Conservation (phyloP, 2,888 invertebrate genomes). For the Tetheella fluctuosa region DNA sequence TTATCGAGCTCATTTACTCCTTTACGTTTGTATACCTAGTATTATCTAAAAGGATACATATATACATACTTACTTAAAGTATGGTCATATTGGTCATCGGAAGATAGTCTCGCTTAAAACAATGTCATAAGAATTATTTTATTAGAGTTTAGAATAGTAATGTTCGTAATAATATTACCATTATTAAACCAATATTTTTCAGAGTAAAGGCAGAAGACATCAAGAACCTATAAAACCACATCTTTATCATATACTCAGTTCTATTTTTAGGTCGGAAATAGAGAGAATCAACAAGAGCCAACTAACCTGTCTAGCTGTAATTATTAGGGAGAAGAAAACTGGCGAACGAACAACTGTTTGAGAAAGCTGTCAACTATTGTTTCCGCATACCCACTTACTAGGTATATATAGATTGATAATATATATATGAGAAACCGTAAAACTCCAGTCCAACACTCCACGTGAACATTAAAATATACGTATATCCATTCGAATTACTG, state of each 20-base stretch:
- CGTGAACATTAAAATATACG: too few relatives aligned
- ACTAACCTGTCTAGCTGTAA: neutral
- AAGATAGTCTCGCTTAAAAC: neutral
- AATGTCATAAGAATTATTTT: too few relatives aligned
- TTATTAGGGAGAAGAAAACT: neutral
- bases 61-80: neutral
- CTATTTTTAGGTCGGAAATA: too few relatives aligned
- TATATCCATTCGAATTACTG: too few relatives aligned
- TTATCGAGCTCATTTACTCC: constrained; percentile 24
- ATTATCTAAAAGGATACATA: neutral
- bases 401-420: too few relatives aligned
- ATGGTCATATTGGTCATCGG: neutral
- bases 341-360: neutral
- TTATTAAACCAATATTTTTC: neutral
- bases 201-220: too few relatives aligned
- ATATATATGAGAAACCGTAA: too few relatives aligned
- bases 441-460: too few relatives aligned
- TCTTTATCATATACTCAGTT: too few relatives aligned
- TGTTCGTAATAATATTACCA: too few relatives aligned
- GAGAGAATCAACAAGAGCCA: neutral
- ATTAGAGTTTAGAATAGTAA: too few relatives aligned
- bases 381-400: neutral
- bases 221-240: neutral
- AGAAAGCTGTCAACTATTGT: neutral
- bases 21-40: neutral